Evolutionary conservation across 2,888 invertebrate species (phyloP).

Genomic region (Drosophila eohydei): DNA sequence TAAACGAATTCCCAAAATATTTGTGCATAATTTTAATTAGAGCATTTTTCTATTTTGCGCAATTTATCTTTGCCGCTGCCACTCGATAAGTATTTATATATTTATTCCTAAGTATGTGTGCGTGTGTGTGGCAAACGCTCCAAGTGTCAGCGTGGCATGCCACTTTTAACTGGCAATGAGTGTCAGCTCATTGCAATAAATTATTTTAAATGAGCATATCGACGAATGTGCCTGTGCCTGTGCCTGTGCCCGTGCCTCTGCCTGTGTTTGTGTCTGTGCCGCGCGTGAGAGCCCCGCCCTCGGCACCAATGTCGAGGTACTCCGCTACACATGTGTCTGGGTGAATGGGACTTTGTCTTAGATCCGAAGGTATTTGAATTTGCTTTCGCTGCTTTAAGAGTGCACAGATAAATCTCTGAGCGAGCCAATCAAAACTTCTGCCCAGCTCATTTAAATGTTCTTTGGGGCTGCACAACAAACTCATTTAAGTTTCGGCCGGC

Average conservation of each 20-base stretch:
- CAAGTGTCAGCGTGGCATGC: slow-evolving; percentile 61
- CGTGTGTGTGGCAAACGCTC: slow-evolving; percentile 55
- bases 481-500: slow-evolving; percentile 69
- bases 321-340: slow-evolving; percentile 28
- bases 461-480: slow-evolving; percentile 58
- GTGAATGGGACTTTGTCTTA: slow-evolving; percentile 27
- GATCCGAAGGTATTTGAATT: slow-evolving; percentile 41
- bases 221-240: slow-evolving; percentile 55
- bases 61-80: slow-evolving; percentile 72
- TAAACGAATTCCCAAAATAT: slow-evolving; percentile 75
- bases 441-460: slow-evolving; percentile 66
- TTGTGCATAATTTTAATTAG: slow-evolving; percentile 83
- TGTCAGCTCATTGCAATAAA: slow-evolving; percentile 82
- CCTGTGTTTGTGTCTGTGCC: slow-evolving; percentile 31
- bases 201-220: slow-evolving; percentile 84
- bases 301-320: slow-evolving; percentile 8
- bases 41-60: slow-evolving; percentile 78
- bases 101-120: slow-evolving; percentile 33
- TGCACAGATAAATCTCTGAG: slow-evolving; percentile 67
- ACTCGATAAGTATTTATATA: slow-evolving; percentile 54
- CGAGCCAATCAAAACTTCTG: slow-evolving; percentile 72
- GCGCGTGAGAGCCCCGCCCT: slow-evolving; percentile 31
- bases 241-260: slow-evolving; percentile 23
- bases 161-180: slow-evolving; percentile 73
- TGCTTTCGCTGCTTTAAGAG: slow-evolving; percentile 40